Base-by-base conservation (phyloP, 2,113 vertebrate genomes). In the Otolemur garnettii region DNA sequence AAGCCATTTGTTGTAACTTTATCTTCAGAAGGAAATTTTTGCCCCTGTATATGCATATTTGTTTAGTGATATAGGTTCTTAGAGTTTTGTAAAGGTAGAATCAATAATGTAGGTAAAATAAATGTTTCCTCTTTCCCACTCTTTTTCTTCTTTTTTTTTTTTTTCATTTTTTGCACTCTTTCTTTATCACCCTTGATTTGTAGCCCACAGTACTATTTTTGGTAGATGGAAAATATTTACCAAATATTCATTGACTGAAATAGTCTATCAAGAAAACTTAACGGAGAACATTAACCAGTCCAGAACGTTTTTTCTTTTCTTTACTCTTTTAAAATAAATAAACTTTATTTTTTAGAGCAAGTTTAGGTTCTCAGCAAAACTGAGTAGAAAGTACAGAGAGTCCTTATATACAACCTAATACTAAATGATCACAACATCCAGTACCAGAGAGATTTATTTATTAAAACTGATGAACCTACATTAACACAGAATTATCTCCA, bases 1-100 rank as follows among this genome's bases (percentile, higher is more conserved):
- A 92, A n/a, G 1, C 30, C 30, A 79, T 93, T 83, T 71, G 87
- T 90, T 92, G 88, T 57, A 81, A 71, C 17, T 21, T n/a, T 87
- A 53, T 78, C 66, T 95, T 92, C 53, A 60, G 30, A 86, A 55
- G 74, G 69, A 87, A 42, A 18, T 33, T 45, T 57, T 79, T 89
- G 87, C 77, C 42, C 53, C 5, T 66, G n/a, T 21, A 38, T 66
- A 62, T 71, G 77, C 87, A 81, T 57, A 57, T 78, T 38, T 90
- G 1, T 64, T 92, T 7, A 78, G 38, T 30, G 26, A 13, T 78
- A 50, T 11, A 89, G 57, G 94, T 83, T 26, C 35, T 86, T 35
- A 18, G 21, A 85, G 11, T 59, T 45, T 64, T 66, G 13, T 55
- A 42, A 53, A 83, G 14, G 17, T 30, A n/a, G 26, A 82, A 18